Evolutionary conservation across 2,113 vertebrate genomes (phyloP).

Genomic region (Peromyscus leucopus): DNA sequence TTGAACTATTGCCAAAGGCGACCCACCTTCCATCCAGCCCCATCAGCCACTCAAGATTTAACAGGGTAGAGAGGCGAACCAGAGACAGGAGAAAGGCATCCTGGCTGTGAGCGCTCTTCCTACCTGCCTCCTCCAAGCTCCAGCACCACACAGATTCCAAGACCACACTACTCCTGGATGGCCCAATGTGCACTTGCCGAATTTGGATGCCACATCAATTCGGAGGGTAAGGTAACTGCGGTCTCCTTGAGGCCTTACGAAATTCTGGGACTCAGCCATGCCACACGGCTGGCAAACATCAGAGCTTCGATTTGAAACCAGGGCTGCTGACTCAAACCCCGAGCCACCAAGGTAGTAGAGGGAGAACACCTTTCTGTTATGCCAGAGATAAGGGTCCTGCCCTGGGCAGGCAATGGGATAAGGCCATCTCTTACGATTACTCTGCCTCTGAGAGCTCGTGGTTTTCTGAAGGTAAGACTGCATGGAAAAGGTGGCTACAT

Average conservation of each 20-base stretch:
- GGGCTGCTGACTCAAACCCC: neutral
- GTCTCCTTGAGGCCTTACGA: conserved; percentile 12
- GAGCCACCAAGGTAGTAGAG: neutral
- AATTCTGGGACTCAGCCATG: neutral
- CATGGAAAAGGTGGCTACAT: neutral
- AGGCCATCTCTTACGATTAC: neutral
- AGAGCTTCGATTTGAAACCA: conserved; percentile 10
- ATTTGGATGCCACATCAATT: neutral
- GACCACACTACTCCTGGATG: neutral
- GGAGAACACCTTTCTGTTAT: neutral
- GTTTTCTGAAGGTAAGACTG: conserved; percentile 23
- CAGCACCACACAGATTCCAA: neutral
- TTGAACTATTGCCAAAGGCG: neutral
- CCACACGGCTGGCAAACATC: conserved; percentile 3
- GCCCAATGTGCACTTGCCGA: neutral
- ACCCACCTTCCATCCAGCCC: neutral
- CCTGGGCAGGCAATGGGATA: neutral
- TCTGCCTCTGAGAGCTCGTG: neutral
- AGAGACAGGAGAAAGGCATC: neutral
- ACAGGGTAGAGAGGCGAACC: neutral
- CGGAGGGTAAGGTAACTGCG: neutral
- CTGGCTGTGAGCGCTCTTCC: neutral
- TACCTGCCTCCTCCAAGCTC: neutral
- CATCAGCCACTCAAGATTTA: neutral
- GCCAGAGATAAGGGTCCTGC: neutral